These are phyloP conservation scores for Drosophila kanapiae DNA, from an alignment of 1,140 invertebrate species.

Conservation along the genomic window DNA sequence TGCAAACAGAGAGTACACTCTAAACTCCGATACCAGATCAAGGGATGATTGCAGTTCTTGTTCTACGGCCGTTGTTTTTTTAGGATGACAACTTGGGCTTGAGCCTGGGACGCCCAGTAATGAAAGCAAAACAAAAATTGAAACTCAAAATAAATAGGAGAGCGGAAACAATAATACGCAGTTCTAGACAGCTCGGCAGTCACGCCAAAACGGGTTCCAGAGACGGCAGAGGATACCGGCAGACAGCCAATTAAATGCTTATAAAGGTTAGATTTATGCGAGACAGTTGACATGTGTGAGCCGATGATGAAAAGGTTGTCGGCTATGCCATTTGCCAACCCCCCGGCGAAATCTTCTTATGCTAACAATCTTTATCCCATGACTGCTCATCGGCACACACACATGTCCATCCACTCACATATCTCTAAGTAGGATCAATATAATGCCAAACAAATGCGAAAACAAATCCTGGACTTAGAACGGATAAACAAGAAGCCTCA, in stretches of 20 bases:
- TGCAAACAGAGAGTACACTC: conserved; percentile 51
- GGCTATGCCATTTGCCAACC: conserved; percentile 25
- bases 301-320: conserved; percentile 43
- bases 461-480: conserved; percentile 46
- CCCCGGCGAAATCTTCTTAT: conserved; percentile 33
- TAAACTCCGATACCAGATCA: conserved; percentile 30
- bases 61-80: conserved; percentile 61
- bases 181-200: conserved; percentile 41
- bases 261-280: conserved; percentile 68
- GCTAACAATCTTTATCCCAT: conserved; percentile 25
- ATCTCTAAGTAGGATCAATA: conserved; percentile 55
- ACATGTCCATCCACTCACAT: conserved; percentile 8
- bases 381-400: conserved; percentile 10
- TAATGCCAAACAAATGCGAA: conserved; percentile 54
- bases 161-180: conserved; percentile 46
- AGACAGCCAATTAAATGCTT: conserved; percentile 77
- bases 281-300: conserved; percentile 59
- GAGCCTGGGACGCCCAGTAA: conserved; percentile 49
- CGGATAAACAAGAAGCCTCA: conserved; percentile 51
- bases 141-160: conserved; percentile 77
- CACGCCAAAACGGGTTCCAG: conserved; percentile 47
- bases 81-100: conserved; percentile 58
- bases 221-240: conserved; percentile 22
- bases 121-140: conserved; percentile 75
- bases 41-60: conserved; percentile 42